Evolutionary conservation across 2,888 invertebrate genomes (phyloP), one percentile per base, ranked within the genome.

Genomic region (Volucella inanis): DNA sequence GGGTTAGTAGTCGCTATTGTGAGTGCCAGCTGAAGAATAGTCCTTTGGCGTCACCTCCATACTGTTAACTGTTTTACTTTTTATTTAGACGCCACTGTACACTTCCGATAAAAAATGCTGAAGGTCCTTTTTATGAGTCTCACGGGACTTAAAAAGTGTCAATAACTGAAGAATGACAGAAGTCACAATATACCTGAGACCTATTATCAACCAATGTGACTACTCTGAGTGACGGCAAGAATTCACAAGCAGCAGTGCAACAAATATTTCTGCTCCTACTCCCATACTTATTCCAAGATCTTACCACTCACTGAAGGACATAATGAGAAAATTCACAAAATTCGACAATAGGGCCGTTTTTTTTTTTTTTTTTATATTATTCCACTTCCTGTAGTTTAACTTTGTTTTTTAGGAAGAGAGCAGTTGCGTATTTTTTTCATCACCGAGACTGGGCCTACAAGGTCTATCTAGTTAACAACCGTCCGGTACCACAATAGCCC

Each of bases 321-420:
- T 85, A 85, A 85, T 85, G 81, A 76, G 80, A 62, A 85, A 85
- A 85, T 85, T 85, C 84, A 85, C 70, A 75, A 67, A 50, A 71
- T 71, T 71, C 71, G 72, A 83, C 77, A 77, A 68, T 39, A 72
- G 31, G 57, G 57, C 47, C 22, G 22, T 65, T 55, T 12, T 49
- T 43, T 50, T 38, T 72, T 18, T 54, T 78, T 49, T 55, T 45
- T 61, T 57, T n/a, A 9, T 38, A 54, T 67, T 55, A 45, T 74
- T 50, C 70, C 45, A 47, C 49, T 68, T 70, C 41, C 10, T 67
- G 31, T 6, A 31, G 6, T 31, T 31, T 31, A 31, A 54, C n/a
- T n/a, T 31, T 41, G 9, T 67, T 50, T 22, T 49, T 9, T 9
- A 57, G n/a, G 50, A 57, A 39, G 9, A 50, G 39, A 62, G 52